Base-by-base conservation (phyloP, 1,140 invertebrate genomes). In the Brachionus manjavacas region DNA sequence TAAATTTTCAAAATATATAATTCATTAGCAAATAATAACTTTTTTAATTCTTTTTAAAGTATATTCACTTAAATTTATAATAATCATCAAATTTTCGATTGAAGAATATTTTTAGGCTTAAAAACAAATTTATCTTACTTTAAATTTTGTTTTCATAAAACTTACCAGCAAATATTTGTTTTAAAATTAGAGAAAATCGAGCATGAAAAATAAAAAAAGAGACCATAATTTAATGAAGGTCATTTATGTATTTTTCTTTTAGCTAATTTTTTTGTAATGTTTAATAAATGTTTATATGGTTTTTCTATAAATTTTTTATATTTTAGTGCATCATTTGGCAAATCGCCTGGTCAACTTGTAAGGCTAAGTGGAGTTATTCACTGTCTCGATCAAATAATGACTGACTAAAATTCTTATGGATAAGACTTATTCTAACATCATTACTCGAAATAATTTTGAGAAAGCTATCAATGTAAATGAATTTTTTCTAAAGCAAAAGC, bases 381-480 rank as follows among this genome's bases (percentile, higher is more conserved):
- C n/a, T n/a, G n/a, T n/a, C n/a, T n/a, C n/a, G n/a, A n/a, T n/a
- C n/a, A n/a, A n/a, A n/a, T n/a, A n/a, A n/a, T n/a, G n/a, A n/a
- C n/a, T n/a, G 23, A 25, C 55, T 16, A 64, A 20, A 20, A 64
- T 64, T 64, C n/a, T 64, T 64, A 64, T 16, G 55, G 55, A 64
- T 25, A 64, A 64, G 55, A 16, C 55, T 16, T 64, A 20, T 25
- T 64, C 55, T 64, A 20, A 16, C 55, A 25, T 20, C n/a, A 64
- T 64, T 64, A 64, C 55, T 64, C n/a, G 55, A 25, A 25, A 64
- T 7, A 64, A 20, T 64, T 3, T 64, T 20, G 55, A 64, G 23
- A 64, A 64, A 64, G 55, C 55, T 16, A 64, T 64, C 55, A 64
- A 64, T 20, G 55, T 64, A 64, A 64, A 64, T 64, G 55, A 64